A percentile compares a stretch with the other conserved stretches of the same genome.
These are phyloP conservation scores for Ramphastos sulfuratus DNA, from an alignment of 2,113 vertebrate genomes.

Conservation along the genomic window DNA sequence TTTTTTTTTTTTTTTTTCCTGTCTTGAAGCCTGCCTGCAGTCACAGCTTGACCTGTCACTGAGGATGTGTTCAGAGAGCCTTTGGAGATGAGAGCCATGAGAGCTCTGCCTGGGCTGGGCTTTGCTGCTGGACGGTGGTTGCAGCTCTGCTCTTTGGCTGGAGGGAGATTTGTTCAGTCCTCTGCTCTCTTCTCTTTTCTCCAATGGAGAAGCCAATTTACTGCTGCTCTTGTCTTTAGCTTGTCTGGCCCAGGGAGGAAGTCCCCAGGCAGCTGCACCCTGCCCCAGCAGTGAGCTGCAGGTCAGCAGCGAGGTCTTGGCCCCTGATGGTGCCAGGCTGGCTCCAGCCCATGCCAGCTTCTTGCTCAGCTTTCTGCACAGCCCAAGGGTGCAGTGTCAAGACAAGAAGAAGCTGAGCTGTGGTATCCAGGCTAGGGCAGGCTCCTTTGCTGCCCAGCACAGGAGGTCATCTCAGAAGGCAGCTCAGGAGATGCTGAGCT, in stretches of 20 bases:
- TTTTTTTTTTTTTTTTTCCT: not conserved
- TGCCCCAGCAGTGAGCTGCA: fast-evolving
- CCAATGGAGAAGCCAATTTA: slow-evolving; percentile 33
- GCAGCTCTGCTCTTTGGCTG: not conserved
- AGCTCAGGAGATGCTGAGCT: not conserved
- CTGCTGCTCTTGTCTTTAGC: not conserved
- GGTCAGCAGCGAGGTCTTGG: not conserved
- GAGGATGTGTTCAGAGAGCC: not conserved
- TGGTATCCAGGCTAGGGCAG: not conserved
- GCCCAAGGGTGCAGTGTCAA: fast-evolving
- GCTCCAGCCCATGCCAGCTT: fast-evolving
- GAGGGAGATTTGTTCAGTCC: not conserved
- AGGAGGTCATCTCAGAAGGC: not conserved
- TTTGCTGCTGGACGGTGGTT: not conserved
- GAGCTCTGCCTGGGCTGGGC: too few relatives aligned
- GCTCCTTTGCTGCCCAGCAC: not conserved
- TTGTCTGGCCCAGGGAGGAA: not conserved
- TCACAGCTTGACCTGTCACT: not conserved
- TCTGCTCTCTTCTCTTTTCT: not conserved
- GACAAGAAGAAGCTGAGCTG: not conserved
- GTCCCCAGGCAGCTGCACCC: not conserved
- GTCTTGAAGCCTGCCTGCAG: not conserved
- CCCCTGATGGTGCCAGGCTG: not conserved
- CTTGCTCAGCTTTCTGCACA: not conserved
- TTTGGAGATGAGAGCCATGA: not conserved